A percentile compares a stretch with the other conserved stretches of the same genome.
phyloP scores from a whole-genome alignment of 2,888 invertebrate species.

The Synanthedon myopaeformis region DNA sequence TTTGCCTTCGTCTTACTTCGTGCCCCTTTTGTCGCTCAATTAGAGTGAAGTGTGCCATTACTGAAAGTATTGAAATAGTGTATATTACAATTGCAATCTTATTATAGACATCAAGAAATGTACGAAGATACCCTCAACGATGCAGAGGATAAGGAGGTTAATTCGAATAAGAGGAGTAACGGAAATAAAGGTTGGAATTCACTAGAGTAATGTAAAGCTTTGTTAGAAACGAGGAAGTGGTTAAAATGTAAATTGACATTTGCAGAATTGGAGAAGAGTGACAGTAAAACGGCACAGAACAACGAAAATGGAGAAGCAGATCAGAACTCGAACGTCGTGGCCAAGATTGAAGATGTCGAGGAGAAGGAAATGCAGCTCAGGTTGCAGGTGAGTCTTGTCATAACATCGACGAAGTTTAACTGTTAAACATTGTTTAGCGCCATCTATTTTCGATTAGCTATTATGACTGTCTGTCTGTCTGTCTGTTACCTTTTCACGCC shows the following conservation, averaged over 20 bases:
- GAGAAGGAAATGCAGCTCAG: constrained; percentile 45
- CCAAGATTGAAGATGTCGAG: constrained; percentile 40
- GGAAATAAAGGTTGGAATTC: constrained; percentile 30
- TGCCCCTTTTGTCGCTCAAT: neutral
- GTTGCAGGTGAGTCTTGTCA: constrained; percentile 35
- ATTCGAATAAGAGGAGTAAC: constrained; percentile 37
- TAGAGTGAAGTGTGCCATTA: too few species aligned
- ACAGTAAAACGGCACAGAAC: constrained; percentile 20
- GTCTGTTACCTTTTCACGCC: too few species aligned
- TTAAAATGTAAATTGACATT: neutral
- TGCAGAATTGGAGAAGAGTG: constrained; percentile 12
- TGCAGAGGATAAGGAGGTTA: constrained; percentile 45
- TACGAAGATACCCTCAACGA: constrained; percentile 52
- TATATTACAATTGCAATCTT: neutral
- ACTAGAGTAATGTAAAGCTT: neutral
- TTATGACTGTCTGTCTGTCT: too few species aligned
- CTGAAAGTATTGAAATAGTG: neutral
- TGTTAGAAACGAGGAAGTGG: neutral
- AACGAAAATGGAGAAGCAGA: constrained; percentile 39
- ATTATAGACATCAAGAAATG: constrained; percentile 46
- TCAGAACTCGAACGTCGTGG: constrained; percentile 54
- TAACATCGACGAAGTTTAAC: too few species aligned
- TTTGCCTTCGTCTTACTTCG: too few species aligned
- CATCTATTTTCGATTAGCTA: too few species aligned
- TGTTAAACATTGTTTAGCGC: too few species aligned